A percentile compares a stretch with the other conserved stretches of the same genome.
phyloP scores from a whole-genome alignment of 2,113 vertebrate genomes.

The Anthoscopus minutus region DNA sequence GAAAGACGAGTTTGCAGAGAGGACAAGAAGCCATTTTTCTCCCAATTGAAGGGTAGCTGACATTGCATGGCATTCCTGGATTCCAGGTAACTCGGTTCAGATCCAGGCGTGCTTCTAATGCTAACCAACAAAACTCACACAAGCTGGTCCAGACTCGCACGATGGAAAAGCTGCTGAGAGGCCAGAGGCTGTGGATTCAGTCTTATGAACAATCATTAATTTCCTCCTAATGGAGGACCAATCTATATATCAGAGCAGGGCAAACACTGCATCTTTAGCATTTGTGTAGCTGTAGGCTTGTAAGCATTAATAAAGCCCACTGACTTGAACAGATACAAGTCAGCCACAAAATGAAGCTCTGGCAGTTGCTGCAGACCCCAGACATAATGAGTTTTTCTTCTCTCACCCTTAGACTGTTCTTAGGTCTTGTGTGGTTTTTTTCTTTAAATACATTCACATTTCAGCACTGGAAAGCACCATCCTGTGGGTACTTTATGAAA shows the following conservation, averaged over 20 bases:
- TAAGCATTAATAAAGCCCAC: constrained; percentile 47
- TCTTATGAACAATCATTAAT: constrained; percentile 5
- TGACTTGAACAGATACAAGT: constrained; percentile 14
- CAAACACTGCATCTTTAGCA: constrained; percentile 28
- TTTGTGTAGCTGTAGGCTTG: constrained; percentile 40
- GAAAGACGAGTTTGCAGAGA: not conserved
- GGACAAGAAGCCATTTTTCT: not conserved
- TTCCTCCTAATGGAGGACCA: constrained; percentile 49
- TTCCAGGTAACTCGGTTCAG: not conserved
- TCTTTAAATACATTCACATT: not conserved
- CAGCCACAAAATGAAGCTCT: not conserved
- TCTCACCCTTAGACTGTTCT: not conserved
- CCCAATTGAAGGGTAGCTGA: not conserved
- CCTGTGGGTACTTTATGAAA: not conserved
- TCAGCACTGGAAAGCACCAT: not conserved
- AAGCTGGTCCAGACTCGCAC: not conserved
- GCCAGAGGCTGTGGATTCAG: constrained; percentile 5
- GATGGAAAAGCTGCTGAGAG: not conserved
- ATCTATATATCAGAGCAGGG: constrained; percentile 21
- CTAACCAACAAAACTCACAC: not conserved
- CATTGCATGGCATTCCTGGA: not conserved
- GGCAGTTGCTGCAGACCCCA: not conserved
- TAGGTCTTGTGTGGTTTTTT: not conserved
- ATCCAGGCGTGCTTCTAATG: not conserved
- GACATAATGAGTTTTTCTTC: not conserved